These are phyloP conservation scores for Pheucticus melanocephalus DNA, from an alignment of 2,113 vertebrate genomes.

Conservation along the genomic window DNA sequence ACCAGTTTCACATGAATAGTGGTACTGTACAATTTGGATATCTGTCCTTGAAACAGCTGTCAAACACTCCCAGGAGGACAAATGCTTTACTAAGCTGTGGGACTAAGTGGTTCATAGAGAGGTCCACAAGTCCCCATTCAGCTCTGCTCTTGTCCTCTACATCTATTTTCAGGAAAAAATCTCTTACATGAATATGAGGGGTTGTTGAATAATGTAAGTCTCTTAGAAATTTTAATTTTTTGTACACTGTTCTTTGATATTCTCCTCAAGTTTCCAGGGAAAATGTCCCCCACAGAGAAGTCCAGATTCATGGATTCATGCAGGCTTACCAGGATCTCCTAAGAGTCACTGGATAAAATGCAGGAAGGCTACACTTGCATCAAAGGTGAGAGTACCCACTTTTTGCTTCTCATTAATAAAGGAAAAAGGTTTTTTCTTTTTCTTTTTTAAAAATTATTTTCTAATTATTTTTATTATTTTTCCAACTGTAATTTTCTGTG, in stretches of 20 bases:
- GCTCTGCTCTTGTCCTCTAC: not conserved
- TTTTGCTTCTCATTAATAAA: not conserved
- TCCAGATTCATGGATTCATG: not conserved
- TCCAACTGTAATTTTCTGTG: not conserved
- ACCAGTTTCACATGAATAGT: not conserved
- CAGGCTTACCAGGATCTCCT: not conserved
- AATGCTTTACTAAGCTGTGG: not conserved
- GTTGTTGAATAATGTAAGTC: fast-evolving
- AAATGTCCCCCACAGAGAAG: not conserved
- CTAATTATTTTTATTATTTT: not conserved
- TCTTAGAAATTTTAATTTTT: not conserved
- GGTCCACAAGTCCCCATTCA: not conserved
- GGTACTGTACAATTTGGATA: not conserved
- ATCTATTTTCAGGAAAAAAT: not conserved
- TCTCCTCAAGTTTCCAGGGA: not conserved
- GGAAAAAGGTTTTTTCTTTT: not conserved
- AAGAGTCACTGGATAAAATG: not conserved
- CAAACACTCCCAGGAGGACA: not conserved
- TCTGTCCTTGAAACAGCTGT: not conserved
- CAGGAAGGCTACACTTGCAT: not conserved
- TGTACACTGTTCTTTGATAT: not conserved
- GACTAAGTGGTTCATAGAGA: not conserved
- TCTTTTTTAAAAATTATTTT: not conserved
- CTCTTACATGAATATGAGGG: not conserved
- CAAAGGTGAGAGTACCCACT: not conserved